A percentile compares a stretch with the other conserved stretches of the same genome.
Conservation (phyloP, 2,113 vertebrate genomes). For the Corythornis cristatus region DNA sequence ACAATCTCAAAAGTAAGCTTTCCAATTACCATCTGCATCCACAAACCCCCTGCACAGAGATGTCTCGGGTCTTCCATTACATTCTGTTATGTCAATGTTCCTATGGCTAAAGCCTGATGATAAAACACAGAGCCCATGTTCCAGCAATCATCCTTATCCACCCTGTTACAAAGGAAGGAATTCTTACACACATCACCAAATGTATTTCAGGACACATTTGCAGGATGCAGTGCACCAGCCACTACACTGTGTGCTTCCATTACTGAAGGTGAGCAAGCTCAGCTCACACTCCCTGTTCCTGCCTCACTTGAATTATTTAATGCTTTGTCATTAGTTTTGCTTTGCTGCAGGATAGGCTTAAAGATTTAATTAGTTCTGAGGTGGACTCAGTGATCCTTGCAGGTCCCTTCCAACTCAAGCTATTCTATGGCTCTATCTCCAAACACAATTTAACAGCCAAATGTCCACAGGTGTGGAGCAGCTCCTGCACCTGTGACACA, state of each 20-base stretch:
- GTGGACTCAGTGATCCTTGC: rapidly evolving
- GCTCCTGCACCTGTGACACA: neutral
- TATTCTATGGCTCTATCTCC: neutral
- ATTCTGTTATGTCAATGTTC: neutral
- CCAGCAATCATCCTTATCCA: neutral
- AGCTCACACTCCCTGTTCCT: neutral
- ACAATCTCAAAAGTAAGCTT: neutral
- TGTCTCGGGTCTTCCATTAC: neutral
- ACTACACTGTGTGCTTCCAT: neutral
- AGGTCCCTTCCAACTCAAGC: neutral
- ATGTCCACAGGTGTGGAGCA: neutral
- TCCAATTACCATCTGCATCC: neutral
- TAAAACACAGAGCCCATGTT: neutral
- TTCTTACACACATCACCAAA: neutral
- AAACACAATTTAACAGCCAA: rapidly evolving
- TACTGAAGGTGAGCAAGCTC: neutral
- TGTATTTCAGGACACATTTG: neutral
- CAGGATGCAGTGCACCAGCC: neutral
- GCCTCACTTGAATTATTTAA: neutral
- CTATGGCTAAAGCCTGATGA: neutral
- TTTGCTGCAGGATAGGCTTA: neutral
- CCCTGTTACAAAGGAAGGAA: neutral
- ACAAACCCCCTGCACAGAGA: neutral
- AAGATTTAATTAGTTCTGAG: neutral
- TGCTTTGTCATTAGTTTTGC: neutral